Base-by-base conservation (phyloP, 2,888 invertebrate species). In the Dynastes maya region DNA sequence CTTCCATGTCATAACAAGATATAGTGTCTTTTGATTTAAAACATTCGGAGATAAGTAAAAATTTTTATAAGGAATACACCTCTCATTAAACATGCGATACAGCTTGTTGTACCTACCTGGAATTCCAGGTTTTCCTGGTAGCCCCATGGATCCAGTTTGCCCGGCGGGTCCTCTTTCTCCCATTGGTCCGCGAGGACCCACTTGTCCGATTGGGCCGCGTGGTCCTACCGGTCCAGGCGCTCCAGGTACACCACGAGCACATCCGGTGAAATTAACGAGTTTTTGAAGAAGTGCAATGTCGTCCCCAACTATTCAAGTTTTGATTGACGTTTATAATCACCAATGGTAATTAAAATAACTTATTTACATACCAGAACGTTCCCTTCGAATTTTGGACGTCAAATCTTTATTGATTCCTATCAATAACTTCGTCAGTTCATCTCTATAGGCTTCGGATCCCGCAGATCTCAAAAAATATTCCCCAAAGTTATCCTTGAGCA, bases 401-500 rank as follows among this genome's bases (percentile, higher is more conserved):
- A 32, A 8, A 58, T 22, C 22, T 22, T 8, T 32, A n/a, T n/a
- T 16, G 55, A 55, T 11, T 5, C n/a, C 45, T 22, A 1, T 74
- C 3, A 61, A n/a, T 5, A 74, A 22, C 3, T 49, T 40, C 11
- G 22, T 61, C 40, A 74, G 6, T 27, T 74, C 27, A 2, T 74
- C 2, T 27, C 27, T 61, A n/a, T 61, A 74, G 1, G 6, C 40
- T 1, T 74, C 61, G 11, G 72, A 61, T 61, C 3, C 22, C 3
- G 45, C 27, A 27, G 61, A 58, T 45, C 27, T 61, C 6, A 74
- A 61, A 2, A 74, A 49, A 61, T 74, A 61, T 5, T 45, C 27
- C 4, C 63, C 40, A n/a, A 74, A 74, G 22, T 74, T 61, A 2
- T 61, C 72, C 13, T 74, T 74, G 2, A 27, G 45, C 49, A 74